These are phyloP conservation scores for Drosophila barbarae DNA, from an alignment of 2,888 invertebrate genomes.

Conservation along the genomic window DNA sequence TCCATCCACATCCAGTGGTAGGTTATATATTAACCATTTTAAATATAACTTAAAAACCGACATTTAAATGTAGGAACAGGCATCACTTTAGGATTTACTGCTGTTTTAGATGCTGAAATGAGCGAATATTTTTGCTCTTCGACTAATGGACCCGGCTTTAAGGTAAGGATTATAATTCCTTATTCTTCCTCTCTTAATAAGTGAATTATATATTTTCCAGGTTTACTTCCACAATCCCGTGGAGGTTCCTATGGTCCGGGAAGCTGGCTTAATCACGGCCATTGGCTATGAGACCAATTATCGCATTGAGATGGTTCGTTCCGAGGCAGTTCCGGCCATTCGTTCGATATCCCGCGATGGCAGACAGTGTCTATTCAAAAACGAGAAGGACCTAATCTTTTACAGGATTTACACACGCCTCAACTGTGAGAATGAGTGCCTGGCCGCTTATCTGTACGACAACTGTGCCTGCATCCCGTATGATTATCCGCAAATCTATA, in stretches of 20 bases:
- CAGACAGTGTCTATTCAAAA: conserved; percentile 86
- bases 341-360: conserved; percentile 83
- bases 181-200: not conserved
- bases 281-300: conserved; percentile 86
- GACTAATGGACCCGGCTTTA: conserved; percentile 82
- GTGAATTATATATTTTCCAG: conserved; percentile 36
- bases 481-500: conserved; percentile 81
- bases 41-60: not conserved
- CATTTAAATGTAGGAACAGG: conserved; percentile 81
- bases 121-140: conserved; percentile 89
- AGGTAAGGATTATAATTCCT: conserved; percentile 72
- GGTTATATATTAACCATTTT: accelerated
- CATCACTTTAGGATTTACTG: conserved; percentile 84
- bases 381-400: conserved; percentile 85
- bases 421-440: conserved; percentile 83
- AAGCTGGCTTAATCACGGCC: conserved; percentile 85
- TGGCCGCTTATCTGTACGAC: conserved; percentile 47
- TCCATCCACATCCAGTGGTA: conserved; percentile 81
- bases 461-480: conserved; percentile 71
- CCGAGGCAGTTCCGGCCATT: conserved; percentile 83
- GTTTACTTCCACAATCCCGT: conserved; percentile 85
- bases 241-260: conserved; percentile 87
- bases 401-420: conserved; percentile 79
- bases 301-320: conserved; percentile 83
- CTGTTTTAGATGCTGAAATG: conserved; percentile 85